These are phyloP conservation scores for Platichthys stellatus DNA, from an alignment of 2,113 vertebrate species.

Conservation along the genomic window DNA sequence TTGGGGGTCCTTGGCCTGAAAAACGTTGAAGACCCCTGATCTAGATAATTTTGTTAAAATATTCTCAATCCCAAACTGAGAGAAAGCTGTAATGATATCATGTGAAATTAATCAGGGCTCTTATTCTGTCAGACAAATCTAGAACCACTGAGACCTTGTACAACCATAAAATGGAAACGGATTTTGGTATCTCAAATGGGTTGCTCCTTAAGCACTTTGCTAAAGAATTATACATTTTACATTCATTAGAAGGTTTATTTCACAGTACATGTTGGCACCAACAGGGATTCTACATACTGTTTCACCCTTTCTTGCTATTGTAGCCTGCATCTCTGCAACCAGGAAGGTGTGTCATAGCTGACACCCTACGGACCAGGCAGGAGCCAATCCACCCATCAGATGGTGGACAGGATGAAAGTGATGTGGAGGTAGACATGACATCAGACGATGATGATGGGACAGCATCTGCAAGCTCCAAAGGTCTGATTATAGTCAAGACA, in stretches of 20 bases:
- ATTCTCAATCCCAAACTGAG: no score
- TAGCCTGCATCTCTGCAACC: slow-evolving; percentile 26
- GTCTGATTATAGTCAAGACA: slow-evolving; percentile 20
- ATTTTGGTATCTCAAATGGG: no score
- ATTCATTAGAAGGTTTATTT: not conserved
- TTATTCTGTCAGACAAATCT: no score
- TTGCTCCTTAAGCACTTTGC: not conserved
- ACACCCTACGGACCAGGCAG: slow-evolving; percentile 26
- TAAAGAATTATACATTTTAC: not conserved
- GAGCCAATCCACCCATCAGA: slow-evolving; percentile 58
- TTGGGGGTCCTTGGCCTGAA: no score
- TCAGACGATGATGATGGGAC: slow-evolving; percentile 78
- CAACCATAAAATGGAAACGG: no score
- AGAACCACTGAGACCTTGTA: not conserved
- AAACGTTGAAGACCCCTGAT: no score
- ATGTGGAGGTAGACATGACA: slow-evolving; percentile 81
- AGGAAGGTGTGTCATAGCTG: slow-evolving; percentile 34
- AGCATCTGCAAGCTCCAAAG: slow-evolving; percentile 59
- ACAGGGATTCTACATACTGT: not conserved
- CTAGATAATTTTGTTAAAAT: no score
- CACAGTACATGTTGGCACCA: not conserved
- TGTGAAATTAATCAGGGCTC: no score
- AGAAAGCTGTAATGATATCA: no score
- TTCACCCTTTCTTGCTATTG: not conserved
- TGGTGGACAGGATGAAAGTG: slow-evolving; percentile 79